These are phyloP conservation scores for Lithodes maja DNA, from an alignment of 2,888 invertebrate species.

Conservation along the genomic window DNA sequence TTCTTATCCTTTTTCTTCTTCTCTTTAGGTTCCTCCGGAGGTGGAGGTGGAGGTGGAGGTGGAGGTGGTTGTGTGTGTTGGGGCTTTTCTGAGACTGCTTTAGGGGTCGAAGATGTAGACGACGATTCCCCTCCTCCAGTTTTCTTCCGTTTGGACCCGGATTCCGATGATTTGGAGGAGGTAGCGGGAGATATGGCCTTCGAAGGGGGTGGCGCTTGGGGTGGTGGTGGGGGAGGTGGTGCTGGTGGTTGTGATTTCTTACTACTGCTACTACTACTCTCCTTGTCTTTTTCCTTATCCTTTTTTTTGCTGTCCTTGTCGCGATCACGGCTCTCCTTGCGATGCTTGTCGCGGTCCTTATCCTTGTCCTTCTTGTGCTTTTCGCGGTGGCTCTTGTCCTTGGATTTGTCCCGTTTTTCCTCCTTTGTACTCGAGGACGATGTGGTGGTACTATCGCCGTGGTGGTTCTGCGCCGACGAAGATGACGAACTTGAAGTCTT, in stretches of 20 bases:
- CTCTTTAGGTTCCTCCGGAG: background rate
- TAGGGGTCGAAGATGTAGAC: background rate
- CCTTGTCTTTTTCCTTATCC: slow-evolving; percentile 13
- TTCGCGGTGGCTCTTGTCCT: slow-evolving; percentile 31
- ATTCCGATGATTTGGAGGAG: slow-evolving; percentile 41
- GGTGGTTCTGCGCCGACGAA: background rate
- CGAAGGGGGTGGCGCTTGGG: background rate
- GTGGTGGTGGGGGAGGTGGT: background rate
- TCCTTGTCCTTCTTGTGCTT: slow-evolving; percentile 38
- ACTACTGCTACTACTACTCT: background rate
- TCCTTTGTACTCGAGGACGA: background rate
- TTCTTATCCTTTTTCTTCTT: slow-evolving; percentile 52
- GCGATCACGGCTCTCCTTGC: slow-evolving; percentile 13
- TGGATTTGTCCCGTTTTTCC: slow-evolving; percentile 29
- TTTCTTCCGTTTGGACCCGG: slow-evolving; percentile 42
- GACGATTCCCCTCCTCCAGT: background rate
- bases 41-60: background rate
- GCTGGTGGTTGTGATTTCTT: background rate
- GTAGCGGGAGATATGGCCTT: slow-evolving; percentile 18
- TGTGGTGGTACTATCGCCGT: too few relatives aligned
- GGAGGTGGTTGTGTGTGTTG: background rate
- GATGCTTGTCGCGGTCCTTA: slow-evolving; percentile 32
- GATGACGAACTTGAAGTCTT: slow-evolving; percentile 21
- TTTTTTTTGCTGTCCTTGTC: background rate
- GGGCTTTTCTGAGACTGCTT: background rate